A percentile compares a stretch with the other conserved stretches of the same genome.
phyloP scores from a whole-genome alignment of 2,113 vertebrate genomes.

The Planiliza haematocheilus region DNA sequence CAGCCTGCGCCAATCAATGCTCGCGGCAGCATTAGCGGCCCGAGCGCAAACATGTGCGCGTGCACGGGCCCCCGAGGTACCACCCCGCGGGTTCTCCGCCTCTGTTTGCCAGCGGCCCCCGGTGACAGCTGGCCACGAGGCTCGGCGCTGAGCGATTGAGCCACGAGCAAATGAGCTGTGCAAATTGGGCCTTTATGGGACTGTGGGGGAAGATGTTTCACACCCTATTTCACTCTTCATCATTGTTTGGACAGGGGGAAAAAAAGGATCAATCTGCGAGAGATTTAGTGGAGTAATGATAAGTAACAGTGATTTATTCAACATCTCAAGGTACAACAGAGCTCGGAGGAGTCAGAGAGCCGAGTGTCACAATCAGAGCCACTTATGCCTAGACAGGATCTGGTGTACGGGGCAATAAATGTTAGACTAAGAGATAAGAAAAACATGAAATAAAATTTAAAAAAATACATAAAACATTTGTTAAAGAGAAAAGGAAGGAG shows the following conservation, averaged over 20 bases:
- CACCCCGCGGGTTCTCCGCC: neutral
- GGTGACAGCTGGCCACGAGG: slow-evolving; percentile 63
- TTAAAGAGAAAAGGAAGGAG: too few relatives aligned
- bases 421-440: too few relatives aligned
- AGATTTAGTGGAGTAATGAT: slow-evolving; percentile 55
- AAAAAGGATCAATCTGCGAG: slow-evolving; percentile 49
- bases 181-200: slow-evolving; percentile 77
- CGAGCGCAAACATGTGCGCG: slow-evolving; percentile 36
- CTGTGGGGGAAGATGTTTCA: slow-evolving; percentile 70
- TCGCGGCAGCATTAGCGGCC: slow-evolving; percentile 21
- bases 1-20: slow-evolving; percentile 31
- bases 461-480: too few relatives aligned
- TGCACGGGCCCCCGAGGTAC: slow-evolving; percentile 8
- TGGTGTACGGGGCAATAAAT: too few relatives aligned
- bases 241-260: slow-evolving; percentile 56
- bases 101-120: slow-evolving; percentile 56
- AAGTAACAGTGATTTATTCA: slow-evolving; percentile 28
- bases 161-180: slow-evolving; percentile 74
- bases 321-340: slow-evolving; percentile 12
- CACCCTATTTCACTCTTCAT: slow-evolving; percentile 75
- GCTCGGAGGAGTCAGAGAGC: neutral
- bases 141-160: slow-evolving; percentile 44
- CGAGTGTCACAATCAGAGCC: neutral
- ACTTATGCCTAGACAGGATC: too few relatives aligned
- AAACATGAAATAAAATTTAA: too few relatives aligned